Conservation (phyloP, 2,888 invertebrate genomes). For the Ophioninae sp. region DNA sequence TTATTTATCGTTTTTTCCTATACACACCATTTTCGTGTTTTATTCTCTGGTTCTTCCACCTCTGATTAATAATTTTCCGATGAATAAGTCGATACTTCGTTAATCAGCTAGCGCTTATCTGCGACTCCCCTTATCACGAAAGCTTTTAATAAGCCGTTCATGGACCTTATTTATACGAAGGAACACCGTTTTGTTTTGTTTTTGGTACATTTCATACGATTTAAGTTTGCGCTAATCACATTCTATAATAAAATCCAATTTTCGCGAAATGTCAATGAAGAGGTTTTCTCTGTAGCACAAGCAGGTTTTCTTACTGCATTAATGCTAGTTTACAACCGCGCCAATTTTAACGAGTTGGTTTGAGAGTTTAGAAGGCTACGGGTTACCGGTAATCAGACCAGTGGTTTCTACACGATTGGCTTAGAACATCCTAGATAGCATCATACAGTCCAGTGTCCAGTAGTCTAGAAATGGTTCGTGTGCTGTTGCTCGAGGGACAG, state of each 20-base stretch:
- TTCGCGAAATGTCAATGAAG: background rate
- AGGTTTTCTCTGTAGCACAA: background rate
- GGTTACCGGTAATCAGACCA: conserved; percentile 20
- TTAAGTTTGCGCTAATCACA: conserved; percentile 3
- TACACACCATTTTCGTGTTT: background rate
- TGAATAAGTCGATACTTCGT: conserved; percentile 46
- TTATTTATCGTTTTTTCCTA: background rate
- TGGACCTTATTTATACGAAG: background rate
- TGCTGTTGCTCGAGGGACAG: conserved; percentile 15
- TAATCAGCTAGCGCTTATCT: conserved; percentile 13
- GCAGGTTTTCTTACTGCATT: conserved; percentile 12
- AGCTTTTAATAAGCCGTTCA: no score
- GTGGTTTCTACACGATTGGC: conserved; percentile 11
- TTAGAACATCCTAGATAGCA: conserved; percentile 20
- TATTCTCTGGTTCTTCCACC: conserved; percentile 27
- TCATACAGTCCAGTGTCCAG: background rate
- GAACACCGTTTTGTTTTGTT: background rate
- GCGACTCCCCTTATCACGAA: no score
- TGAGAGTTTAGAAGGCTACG: conserved; percentile 21
- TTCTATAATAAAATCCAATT: background rate
- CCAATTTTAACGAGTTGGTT: conserved; percentile 2
- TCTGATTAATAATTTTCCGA: conserved; percentile 12
- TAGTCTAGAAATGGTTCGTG: conserved; percentile 25
- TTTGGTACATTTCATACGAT: background rate
- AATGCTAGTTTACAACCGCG: background rate